Conservation (phyloP, 2,888 invertebrate genomes). For the Ennomos fuscantarius region DNA sequence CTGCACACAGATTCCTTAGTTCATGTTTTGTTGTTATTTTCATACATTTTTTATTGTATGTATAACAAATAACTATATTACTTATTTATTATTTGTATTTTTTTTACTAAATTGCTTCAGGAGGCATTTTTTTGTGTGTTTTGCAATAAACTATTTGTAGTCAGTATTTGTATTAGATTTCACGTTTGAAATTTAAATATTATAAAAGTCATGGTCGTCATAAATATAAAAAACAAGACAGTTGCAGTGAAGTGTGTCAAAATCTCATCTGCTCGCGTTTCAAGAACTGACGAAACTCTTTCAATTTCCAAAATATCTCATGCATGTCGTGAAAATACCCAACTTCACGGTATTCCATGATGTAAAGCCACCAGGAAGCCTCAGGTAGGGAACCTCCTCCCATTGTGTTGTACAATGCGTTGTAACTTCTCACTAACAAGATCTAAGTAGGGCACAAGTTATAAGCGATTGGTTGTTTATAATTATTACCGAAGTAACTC, state of each 20-base stretch:
- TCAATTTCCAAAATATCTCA: slow-evolving; percentile 27
- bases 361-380: slow-evolving; percentile 70
- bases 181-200: too few species aligned
- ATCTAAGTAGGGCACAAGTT: slow-evolving; percentile 44
- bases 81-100: too few species aligned
- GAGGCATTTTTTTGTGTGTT: too few species aligned
- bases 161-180: neutral
- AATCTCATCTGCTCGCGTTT: slow-evolving; percentile 6
- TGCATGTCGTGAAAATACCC: slow-evolving; percentile 16
- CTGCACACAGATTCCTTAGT: too few species aligned
- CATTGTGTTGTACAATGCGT: slow-evolving; percentile 79
- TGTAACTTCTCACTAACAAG: slow-evolving; percentile 82
- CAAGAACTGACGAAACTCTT: slow-evolving; percentile 6
- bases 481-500: too few species aligned
- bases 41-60: too few species aligned
- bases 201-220: too few species aligned
- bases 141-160: too few species aligned
- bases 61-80: too few species aligned
- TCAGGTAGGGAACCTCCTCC: slow-evolving; percentile 67
- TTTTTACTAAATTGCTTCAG: too few species aligned
- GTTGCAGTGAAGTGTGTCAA: neutral
- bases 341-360: slow-evolving; percentile 35
- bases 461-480: slow-evolving; percentile 23
- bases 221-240: neutral
- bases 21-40: too few species aligned